phyloP scores from a whole-genome alignment of 2,113 vertebrate species.

The Pholis gunnellus region DNA sequence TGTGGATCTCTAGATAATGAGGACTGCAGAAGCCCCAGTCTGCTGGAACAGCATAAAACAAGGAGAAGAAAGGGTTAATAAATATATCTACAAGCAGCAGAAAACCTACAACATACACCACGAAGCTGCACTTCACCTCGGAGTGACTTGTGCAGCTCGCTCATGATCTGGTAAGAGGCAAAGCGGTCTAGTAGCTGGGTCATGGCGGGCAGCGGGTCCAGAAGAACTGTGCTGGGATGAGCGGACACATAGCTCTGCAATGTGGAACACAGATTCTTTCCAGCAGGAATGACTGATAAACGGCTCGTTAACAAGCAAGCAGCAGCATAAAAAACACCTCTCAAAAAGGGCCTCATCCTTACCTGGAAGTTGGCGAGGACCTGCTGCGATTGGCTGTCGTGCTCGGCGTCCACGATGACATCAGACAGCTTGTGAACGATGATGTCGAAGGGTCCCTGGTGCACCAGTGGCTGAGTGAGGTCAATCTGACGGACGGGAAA shows the following conservation, averaged over 20 bases:
- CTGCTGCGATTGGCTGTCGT: constrained; percentile 78
- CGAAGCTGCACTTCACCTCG: constrained; percentile 63
- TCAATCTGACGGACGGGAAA: constrained; percentile 71
- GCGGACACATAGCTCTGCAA: constrained; percentile 77
- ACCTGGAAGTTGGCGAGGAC: constrained; percentile 79
- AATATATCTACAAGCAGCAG: not conserved
- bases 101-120: not conserved
- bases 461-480: constrained; percentile 73
- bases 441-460: constrained; percentile 83
- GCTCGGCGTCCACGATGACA: constrained; percentile 81
- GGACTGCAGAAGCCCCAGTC: constrained; percentile 80
- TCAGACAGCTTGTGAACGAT: constrained; percentile 86
- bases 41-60: constrained; percentile 23
- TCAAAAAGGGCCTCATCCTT: no score
- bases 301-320: not conserved
- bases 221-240: constrained; percentile 77
- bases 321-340: not conserved
- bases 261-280: not conserved
- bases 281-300: not conserved
- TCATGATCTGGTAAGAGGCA: constrained; percentile 81
- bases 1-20: constrained; percentile 79
- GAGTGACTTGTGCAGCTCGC: constrained; percentile 74
- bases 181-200: constrained; percentile 82
- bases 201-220: constrained; percentile 83
- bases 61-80: not conserved